Percentiles rank a stretch among this genome's conserved stretches.
Conservation (phyloP, 2,113 vertebrate species). For the Phyllostomus hastatus region DNA sequence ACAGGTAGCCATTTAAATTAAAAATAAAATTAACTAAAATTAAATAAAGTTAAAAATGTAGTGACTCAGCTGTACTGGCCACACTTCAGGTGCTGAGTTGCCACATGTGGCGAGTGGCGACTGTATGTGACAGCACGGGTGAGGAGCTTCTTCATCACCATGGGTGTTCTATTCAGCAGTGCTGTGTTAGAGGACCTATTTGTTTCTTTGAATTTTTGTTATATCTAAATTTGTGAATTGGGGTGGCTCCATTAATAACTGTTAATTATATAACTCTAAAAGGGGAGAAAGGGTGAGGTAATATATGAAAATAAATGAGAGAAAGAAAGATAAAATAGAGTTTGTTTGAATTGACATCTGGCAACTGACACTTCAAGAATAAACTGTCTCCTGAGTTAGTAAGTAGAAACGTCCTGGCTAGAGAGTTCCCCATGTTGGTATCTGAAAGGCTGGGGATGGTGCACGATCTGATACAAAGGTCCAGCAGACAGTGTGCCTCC, state of each 20-base stretch:
- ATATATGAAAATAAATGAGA: background rate
- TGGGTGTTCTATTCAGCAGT: background rate
- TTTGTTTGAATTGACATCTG: slow-evolving; percentile 7
- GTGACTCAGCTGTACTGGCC: background rate
- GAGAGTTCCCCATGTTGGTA: background rate
- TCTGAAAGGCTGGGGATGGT: background rate
- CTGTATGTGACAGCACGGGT: background rate
- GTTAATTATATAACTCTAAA: background rate
- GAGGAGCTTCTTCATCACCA: background rate
- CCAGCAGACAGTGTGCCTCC: background rate
- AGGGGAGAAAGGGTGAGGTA: background rate
- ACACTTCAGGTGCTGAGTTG: background rate
- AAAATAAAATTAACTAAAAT: background rate
- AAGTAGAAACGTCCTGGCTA: background rate
- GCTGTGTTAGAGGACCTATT: background rate
- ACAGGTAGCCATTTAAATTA: background rate
- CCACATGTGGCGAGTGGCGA: background rate
- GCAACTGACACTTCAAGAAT: slow-evolving; percentile 32
- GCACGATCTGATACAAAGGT: background rate
- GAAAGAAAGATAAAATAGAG: background rate
- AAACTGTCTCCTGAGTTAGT: background rate
- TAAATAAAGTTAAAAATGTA: background rate
- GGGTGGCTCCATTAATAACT: background rate
- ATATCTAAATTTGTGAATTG: background rate
- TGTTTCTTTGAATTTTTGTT: background rate